Conservation (phyloP, 2,888 invertebrate genomes). For the Ochlodes sylvanus region DNA sequence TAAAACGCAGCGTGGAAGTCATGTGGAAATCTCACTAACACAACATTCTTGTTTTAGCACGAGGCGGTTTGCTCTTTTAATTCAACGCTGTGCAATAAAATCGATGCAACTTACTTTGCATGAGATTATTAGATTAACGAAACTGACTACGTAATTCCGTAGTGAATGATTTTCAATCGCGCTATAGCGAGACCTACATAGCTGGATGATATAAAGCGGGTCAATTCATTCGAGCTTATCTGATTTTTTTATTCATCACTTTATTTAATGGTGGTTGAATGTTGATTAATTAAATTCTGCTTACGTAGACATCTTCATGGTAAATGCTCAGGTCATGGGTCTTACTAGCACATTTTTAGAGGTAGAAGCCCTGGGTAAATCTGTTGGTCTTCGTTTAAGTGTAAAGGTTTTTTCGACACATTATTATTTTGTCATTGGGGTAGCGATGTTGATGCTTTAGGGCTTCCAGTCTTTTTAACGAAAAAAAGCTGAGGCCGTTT, state of each 20-base stretch:
- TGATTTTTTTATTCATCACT: not conserved
- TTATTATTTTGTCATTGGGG: no score
- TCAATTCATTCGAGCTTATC: not conserved
- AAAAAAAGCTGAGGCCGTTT: no score
- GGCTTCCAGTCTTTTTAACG: no score
- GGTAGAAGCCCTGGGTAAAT: no score
- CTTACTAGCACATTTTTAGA: no score
- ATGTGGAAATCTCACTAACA: constrained; percentile 6
- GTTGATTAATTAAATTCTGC: not conserved
- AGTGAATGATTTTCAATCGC: not conserved
- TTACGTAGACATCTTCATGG: not conserved
- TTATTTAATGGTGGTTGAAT: not conserved
- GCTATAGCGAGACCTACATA: not conserved
- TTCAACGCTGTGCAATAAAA: not conserved
- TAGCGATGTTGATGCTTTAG: no score
- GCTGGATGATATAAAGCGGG: not conserved
- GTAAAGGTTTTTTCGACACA: no score
- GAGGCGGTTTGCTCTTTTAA: not conserved
- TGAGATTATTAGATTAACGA: constrained; percentile 5
- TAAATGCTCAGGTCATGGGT: no score
- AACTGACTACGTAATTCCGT: not conserved
- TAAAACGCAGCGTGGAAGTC: not conserved
- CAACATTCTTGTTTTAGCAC: not conserved
- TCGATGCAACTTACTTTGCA: not conserved
- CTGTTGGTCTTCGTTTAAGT: no score